These are phyloP conservation scores for Caenorhabditis japonica DNA, from an alignment of 2,888 invertebrate species.

Conservation along the genomic window DNA sequence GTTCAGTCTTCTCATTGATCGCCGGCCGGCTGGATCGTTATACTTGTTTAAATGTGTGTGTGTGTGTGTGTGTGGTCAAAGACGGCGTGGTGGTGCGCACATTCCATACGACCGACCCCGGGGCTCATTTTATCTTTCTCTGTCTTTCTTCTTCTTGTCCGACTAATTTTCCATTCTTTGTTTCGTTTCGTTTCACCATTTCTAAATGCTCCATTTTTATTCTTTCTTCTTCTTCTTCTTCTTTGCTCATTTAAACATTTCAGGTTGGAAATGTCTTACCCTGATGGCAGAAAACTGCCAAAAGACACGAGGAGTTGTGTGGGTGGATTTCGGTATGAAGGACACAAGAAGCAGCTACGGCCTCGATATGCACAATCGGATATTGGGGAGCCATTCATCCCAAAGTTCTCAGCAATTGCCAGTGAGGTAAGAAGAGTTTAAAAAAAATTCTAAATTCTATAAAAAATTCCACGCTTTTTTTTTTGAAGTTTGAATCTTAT, in stretches of 20 bases:
- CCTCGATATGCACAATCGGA: conserved; percentile 66
- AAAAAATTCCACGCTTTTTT: background rate
- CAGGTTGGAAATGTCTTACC: conserved; percentile 30
- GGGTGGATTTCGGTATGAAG: conserved; percentile 51
- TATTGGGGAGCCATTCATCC: conserved; percentile 65
- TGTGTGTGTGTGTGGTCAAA: conserved; percentile 19
- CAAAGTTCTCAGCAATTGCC: conserved; percentile 70
- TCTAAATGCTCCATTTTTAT: background rate
- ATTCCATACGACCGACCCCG: no score
- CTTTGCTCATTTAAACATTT: conserved; percentile 4
- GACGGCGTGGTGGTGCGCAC: conserved; percentile 30
- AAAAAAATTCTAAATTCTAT: no score
- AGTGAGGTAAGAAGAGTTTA: conserved; percentile 58
- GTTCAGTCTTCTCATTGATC: conserved; percentile 29
- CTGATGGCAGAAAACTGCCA: conserved; percentile 29
- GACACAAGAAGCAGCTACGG: conserved; percentile 36
- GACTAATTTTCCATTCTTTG: no score
- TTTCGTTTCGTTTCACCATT: conserved; percentile 22
- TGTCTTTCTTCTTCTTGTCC: no score
- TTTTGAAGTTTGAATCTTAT: no score
- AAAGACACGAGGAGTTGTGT: conserved; percentile 55
- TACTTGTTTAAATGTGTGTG: conserved; percentile 44
- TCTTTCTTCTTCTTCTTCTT: conserved; percentile 2
- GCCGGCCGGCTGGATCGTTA: conserved; percentile 43
- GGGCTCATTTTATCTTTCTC: conserved; percentile 35